Conservation (phyloP, 2,113 vertebrate genomes). For the Clarias batrachus region DNA sequence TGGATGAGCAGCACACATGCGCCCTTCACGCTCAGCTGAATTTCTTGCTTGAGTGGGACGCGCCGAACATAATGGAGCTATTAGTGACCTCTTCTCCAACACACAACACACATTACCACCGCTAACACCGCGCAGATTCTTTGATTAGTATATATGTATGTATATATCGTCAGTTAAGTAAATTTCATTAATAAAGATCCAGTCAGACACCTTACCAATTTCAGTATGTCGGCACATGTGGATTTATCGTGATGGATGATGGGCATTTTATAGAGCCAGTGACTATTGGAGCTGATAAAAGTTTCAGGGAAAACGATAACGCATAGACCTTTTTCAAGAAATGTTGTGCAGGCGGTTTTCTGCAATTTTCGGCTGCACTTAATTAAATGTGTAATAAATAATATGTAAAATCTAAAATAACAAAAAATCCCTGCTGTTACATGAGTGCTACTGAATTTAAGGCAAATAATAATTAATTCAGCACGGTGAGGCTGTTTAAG, state of each 20-base stretch:
- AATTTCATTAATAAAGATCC: not conserved
- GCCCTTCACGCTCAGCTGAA: slow-evolving; percentile 49
- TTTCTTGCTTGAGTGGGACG: slow-evolving; percentile 51
- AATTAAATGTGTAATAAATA: not conserved
- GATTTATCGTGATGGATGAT: slow-evolving; percentile 41
- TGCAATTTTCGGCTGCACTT: not conserved
- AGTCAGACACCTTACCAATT: slow-evolving; percentile 16
- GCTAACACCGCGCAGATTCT: not conserved
- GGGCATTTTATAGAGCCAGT: slow-evolving; percentile 15
- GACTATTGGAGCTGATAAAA: not conserved
- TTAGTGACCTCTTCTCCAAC: slow-evolving; percentile 53
- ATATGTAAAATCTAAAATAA: not conserved
- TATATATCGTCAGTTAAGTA: not conserved
- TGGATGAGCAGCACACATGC: slow-evolving; percentile 48
- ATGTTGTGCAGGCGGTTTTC: not conserved
- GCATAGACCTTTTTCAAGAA: not conserved
- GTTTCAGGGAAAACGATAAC: not conserved
- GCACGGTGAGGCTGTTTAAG: not conserved
- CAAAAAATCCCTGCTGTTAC: not conserved
- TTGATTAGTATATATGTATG: slow-evolving; percentile 1
- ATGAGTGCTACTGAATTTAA: not conserved
- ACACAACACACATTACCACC: slow-evolving; percentile 38
- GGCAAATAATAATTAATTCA: not conserved
- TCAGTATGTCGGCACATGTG: slow-evolving; percentile 30
- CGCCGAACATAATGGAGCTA: slow-evolving; percentile 64